These are phyloP conservation scores for Ctenodactylus gundi DNA, from an alignment of 2,113 vertebrate species.

Conservation along the genomic window DNA sequence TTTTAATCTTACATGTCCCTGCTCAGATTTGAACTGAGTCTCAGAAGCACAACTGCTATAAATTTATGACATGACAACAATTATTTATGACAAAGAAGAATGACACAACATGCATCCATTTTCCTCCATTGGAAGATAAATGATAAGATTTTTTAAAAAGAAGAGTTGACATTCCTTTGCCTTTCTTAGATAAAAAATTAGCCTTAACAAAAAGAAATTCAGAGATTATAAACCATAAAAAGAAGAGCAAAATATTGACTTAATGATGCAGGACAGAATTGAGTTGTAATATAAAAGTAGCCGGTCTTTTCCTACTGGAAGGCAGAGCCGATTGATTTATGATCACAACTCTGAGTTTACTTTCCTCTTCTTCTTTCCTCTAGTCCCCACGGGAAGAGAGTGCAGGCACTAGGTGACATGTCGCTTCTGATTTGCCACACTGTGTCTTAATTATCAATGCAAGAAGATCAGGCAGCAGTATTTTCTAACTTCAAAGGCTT, in stretches of 20 bases:
- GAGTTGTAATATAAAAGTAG: conserved; percentile 82
- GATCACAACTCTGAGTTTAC: conserved; percentile 74
- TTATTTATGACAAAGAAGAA: conserved; percentile 77
- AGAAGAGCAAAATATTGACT: conserved; percentile 81
- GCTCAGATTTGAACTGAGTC: conserved; percentile 61
- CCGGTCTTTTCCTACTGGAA: conserved; percentile 79
- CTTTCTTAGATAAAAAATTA: conserved; percentile 77
- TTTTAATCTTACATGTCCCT: conserved; percentile 75
- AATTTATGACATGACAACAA: conserved; percentile 79
- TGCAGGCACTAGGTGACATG: conserved; percentile 75
- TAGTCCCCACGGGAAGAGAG: conserved; percentile 61
- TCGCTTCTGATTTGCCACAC: conserved; percentile 83
- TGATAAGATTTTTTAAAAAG: background rate
- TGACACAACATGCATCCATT: conserved; percentile 52
- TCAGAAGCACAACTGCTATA: conserved; percentile 77
- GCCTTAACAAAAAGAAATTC: conserved; percentile 76
- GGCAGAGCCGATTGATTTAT: conserved; percentile 86
- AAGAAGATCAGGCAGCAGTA: conserved; percentile 72
- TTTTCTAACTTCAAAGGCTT: conserved; percentile 85
- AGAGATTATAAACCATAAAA: conserved; percentile 77
- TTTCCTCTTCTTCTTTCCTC: background rate
- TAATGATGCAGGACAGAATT: conserved; percentile 78
- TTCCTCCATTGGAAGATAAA: conserved; percentile 71
- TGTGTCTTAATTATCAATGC: conserved; percentile 88
- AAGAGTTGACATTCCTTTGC: background rate